A percentile compares a stretch with the other conserved stretches of the same genome.
Evolutionary conservation across 1,140 invertebrate genomes (phyloP).

Genomic region (Scaptodrosophila lebanonensis): DNA sequence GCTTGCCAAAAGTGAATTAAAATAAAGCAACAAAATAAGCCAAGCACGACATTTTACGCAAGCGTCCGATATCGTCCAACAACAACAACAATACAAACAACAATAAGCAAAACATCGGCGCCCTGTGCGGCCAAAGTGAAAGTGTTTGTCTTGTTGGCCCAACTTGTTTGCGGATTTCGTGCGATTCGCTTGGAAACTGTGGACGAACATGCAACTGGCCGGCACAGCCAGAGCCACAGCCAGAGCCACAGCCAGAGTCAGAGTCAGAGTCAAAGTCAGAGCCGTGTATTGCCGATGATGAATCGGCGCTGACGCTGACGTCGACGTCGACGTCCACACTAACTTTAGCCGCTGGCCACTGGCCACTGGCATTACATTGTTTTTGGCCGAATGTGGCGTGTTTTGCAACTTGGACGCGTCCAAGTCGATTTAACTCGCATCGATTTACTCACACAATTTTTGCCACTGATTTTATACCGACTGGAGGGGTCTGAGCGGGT

Average conservation of each 20-base stretch:
- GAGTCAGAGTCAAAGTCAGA: too few relatives aligned
- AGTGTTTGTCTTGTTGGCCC: slow-evolving; percentile 32
- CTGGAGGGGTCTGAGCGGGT: too few relatives aligned
- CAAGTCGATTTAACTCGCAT: background rate
- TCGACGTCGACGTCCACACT: too few relatives aligned
- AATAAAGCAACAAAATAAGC: background rate
- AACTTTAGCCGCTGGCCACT: too few relatives aligned
- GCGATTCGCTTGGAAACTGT: slow-evolving; percentile 45
- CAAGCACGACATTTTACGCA: slow-evolving; percentile 58
- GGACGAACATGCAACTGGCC: slow-evolving; percentile 22
- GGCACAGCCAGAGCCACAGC: slow-evolving; percentile 7
- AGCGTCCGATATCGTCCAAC: too few relatives aligned
- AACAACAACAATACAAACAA: too few relatives aligned
- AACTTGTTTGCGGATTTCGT: slow-evolving; percentile 19
- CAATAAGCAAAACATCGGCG: too few relatives aligned
- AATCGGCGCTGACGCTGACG: background rate
- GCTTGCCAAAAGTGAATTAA: slow-evolving; percentile 13
- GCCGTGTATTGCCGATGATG: slow-evolving; percentile 36
- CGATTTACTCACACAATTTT: background rate
- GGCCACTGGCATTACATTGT: too few relatives aligned
- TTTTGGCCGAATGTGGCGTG: slow-evolving; percentile 5
- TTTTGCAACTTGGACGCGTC: slow-evolving; percentile 41
- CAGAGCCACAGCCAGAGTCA: too few relatives aligned
- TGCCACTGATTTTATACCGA: too few relatives aligned
- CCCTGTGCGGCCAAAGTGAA: slow-evolving; percentile 49